These are phyloP conservation scores for Suricata suricatta DNA, from an alignment of 2,113 vertebrate species.

Conservation along the genomic window DNA sequence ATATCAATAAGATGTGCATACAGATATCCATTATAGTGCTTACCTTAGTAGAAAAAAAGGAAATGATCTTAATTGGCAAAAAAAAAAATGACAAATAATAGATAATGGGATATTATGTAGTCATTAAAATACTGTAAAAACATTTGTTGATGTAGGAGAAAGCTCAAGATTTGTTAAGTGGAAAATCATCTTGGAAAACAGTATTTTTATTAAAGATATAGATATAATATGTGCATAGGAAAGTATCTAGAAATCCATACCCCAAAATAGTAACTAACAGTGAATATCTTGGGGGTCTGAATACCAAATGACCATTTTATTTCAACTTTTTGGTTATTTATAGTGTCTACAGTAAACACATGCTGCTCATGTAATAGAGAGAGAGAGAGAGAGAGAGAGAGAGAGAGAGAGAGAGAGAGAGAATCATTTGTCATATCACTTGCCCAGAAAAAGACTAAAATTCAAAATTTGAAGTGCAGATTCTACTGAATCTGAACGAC, in stretches of 20 bases:
- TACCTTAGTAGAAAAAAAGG: neutral
- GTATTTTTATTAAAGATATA: neutral
- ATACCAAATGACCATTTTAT: neutral
- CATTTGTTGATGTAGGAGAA: neutral
- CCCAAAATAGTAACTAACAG: neutral
- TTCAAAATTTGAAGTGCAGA: neutral
- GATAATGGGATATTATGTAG: neutral
- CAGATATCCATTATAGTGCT: neutral
- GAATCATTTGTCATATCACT: neutral
- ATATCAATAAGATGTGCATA: neutral
- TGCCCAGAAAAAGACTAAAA: neutral
- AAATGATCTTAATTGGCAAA: neutral
- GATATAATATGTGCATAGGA: neutral
- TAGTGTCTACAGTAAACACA: neutral
- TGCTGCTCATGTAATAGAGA: neutral
- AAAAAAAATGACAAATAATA: neutral
- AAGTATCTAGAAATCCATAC: neutral
- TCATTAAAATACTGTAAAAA: neutral
- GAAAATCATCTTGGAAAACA: neutral
- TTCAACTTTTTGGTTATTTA: neutral
- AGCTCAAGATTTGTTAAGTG: neutral
- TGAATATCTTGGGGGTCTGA: neutral
- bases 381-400: neutral
- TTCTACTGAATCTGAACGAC: neutral
- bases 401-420: neutral